Evolutionary conservation across 2,888 invertebrate species (phyloP).

Genomic region (Serripes groenlandicus): DNA sequence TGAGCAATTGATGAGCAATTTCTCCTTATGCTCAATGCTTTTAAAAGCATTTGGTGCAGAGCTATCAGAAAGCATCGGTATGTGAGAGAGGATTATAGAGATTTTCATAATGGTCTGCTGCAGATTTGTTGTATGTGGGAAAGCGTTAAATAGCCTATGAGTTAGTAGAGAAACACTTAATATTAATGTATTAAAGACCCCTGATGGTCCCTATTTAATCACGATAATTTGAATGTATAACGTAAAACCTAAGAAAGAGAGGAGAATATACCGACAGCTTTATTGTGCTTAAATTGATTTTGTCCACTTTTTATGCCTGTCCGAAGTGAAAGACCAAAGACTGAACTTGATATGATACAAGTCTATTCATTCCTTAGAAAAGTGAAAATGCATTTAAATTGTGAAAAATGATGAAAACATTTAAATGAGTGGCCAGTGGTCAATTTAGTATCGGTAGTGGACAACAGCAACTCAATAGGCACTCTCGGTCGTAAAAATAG

Average conservation of each 20-base stretch:
- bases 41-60: too few relatives aligned
- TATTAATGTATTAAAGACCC: too few relatives aligned
- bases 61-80: too few relatives aligned
- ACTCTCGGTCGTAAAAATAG: slow-evolving; percentile 5
- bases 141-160: too few relatives aligned
- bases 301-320: not conserved
- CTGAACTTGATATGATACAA: slow-evolving; percentile 23
- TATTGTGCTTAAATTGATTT: slow-evolving; percentile 4
- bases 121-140: too few relatives aligned
- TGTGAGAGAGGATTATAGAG: too few relatives aligned
- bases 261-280: too few relatives aligned
- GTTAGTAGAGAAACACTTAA: too few relatives aligned
- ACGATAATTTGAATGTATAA: too few relatives aligned
- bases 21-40: not conserved
- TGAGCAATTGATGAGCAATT: not conserved
- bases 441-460: slow-evolving; percentile 24
- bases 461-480: slow-evolving; percentile 1
- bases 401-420: slow-evolving; percentile 62
- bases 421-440: slow-evolving; percentile 53
- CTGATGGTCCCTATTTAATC: too few relatives aligned
- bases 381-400: slow-evolving; percentile 68
- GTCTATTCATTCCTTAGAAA: slow-evolving; percentile 39
- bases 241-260: too few relatives aligned
- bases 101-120: too few relatives aligned
- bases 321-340: not conserved